A percentile compares a stretch with the other conserved stretches of the same genome.
These are phyloP conservation scores for Anthophora plumipes DNA, from an alignment of 2,888 invertebrate species.

Conservation along the genomic window DNA sequence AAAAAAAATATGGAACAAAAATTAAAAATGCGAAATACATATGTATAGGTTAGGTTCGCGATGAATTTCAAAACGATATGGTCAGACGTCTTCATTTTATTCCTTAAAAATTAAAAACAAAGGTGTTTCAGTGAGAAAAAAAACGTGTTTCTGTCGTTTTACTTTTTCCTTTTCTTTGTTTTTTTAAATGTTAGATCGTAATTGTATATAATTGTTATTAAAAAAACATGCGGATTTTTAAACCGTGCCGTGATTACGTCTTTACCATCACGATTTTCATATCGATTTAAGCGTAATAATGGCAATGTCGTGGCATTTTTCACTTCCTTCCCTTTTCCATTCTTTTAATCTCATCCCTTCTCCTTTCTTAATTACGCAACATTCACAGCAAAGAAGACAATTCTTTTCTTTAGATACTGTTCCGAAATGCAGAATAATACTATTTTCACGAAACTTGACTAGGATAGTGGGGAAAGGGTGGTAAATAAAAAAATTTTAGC, in stretches of 20 bases:
- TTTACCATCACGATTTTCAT: slow-evolving; percentile 66
- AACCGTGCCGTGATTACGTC: slow-evolving; percentile 63
- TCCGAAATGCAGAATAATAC: no score
- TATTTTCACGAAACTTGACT: no score
- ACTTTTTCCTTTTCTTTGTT: no score
- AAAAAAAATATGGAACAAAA: neutral
- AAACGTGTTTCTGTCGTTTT: slow-evolving; percentile 13
- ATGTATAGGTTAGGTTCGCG: neutral
- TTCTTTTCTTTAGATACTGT: slow-evolving; percentile 17
- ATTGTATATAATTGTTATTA: slow-evolving; percentile 62
- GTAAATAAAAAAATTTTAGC: no score
- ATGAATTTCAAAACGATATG: neutral
- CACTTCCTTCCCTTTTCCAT: slow-evolving; percentile 1
- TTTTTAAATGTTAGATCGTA: slow-evolving; percentile 45
- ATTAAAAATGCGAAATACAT: neutral
- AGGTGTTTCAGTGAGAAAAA: slow-evolving; percentile 43
- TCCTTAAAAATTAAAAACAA: neutral
- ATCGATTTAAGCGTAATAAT: slow-evolving; percentile 73
- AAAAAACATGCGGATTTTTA: slow-evolving; percentile 61
- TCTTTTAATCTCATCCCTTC: neutral
- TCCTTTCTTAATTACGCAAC: neutral
- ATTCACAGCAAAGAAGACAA: no score
- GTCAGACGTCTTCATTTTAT: neutral
- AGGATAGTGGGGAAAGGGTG: no score
- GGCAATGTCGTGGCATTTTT: slow-evolving; percentile 69